Evolutionary conservation across 2,797 vertebrate species (phyloP).

Genomic region (Urocyon cinereoargenteus): DNA sequence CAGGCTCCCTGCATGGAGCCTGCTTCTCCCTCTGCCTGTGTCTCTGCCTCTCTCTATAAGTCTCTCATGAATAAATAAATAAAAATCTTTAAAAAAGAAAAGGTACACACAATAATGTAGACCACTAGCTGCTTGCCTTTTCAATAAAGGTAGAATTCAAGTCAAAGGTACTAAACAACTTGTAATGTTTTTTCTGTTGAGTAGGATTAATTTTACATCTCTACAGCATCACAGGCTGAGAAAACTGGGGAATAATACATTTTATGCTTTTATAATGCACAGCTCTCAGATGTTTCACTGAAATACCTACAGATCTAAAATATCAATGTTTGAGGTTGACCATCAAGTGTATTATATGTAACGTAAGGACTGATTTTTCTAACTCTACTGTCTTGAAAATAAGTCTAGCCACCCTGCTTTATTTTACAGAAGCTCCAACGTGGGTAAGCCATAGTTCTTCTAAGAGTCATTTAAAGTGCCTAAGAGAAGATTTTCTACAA

Average conservation of each 20-base stretch:
- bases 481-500: not conserved
- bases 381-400: slow-evolving; percentile 31
- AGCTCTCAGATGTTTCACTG: not conserved
- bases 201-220: slow-evolving; percentile 38
- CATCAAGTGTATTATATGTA: not conserved
- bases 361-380: slow-evolving; percentile 14
- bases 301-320: slow-evolving; percentile 35
- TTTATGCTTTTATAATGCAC: not conserved
- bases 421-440: not conserved
- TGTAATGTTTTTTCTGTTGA: slow-evolving; percentile 64
- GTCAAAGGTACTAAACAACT: slow-evolving; percentile 60
- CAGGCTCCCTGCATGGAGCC: too few species aligned
- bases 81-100: not conserved
- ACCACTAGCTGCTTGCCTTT: slow-evolving; percentile 74
- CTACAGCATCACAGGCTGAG: not conserved
- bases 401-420: not conserved
- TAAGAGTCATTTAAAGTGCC: not conserved
- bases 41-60: too few species aligned
- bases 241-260: not conserved
- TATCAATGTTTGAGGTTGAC: not conserved
- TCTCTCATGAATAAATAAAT: too few species aligned
- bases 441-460: not conserved
- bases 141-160: slow-evolving; percentile 70
- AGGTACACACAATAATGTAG: slow-evolving; percentile 52
- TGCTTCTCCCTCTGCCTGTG: too few species aligned